Evolutionary conservation across 2,113 vertebrate genomes (phyloP).

Genomic region (Sorex araneus): DNA sequence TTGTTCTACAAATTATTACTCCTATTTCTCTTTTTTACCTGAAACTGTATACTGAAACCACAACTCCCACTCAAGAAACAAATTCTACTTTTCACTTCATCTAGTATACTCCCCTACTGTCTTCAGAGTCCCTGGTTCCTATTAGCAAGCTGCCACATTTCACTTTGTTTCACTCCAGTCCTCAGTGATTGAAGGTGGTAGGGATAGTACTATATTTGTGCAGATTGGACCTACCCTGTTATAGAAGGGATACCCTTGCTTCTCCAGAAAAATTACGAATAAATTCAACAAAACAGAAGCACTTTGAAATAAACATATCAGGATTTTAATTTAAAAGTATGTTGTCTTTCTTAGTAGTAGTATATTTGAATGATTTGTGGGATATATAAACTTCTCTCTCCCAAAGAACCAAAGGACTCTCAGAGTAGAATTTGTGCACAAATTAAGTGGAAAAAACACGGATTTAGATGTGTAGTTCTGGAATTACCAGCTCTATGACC

Average conservation of each 20-base stretch:
- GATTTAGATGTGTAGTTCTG: constrained; percentile 1
- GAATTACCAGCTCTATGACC: background rate
- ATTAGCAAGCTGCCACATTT: background rate
- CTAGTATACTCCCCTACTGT: background rate
- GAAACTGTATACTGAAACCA: background rate
- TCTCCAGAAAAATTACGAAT: background rate
- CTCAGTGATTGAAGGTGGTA: background rate
- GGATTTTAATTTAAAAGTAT: no score
- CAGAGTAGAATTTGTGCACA: background rate
- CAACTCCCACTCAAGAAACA: background rate
- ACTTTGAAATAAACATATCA: background rate
- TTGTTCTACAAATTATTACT: background rate
- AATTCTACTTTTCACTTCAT: background rate
- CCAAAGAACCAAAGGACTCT: background rate
- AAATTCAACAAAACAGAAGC: background rate
- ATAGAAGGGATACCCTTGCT: background rate
- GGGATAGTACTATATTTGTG: background rate
- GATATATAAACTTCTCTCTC: background rate
- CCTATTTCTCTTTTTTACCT: background rate
- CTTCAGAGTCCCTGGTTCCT: background rate
- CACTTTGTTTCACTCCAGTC: background rate
- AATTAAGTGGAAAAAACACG: background rate
- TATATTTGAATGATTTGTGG: background rate
- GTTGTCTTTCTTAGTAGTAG: background rate
- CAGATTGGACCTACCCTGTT: background rate